phyloP scores from a whole-genome alignment of 2,888 invertebrate species.

The Octonoba sinensis region DNA sequence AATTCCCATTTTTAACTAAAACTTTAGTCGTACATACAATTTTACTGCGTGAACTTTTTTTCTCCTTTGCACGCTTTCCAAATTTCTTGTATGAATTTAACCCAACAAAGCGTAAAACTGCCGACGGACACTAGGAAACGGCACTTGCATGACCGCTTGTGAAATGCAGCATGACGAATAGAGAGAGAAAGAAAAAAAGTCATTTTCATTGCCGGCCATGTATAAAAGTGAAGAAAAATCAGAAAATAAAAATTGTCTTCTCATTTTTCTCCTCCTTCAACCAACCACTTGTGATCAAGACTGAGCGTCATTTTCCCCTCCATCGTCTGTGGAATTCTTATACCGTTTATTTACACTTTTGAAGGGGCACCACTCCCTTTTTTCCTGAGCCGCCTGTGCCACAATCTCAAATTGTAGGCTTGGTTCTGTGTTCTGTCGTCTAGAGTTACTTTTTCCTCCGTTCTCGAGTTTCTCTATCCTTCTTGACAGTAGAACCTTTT shows the following conservation, averaged over 20 bases:
- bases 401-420: conserved; percentile 30
- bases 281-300: too few species aligned
- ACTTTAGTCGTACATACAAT: too few species aligned
- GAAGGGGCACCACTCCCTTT: conserved; percentile 41
- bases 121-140: conserved; percentile 11
- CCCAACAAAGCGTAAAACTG: conserved; percentile 30
- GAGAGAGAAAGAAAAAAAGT: conserved; percentile 8
- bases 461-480: conserved; percentile 5
- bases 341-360: conserved; percentile 26
- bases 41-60: too few species aligned
- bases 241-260: too few species aligned
- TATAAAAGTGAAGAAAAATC: conserved; percentile 26
- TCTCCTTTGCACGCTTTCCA: too few species aligned
- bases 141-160: neutral
- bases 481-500: neutral
- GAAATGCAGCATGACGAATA: conserved; percentile 48
- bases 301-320: too few species aligned
- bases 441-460: conserved; percentile 18
- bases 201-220: conserved; percentile 49
- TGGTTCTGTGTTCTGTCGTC: conserved; percentile 29
- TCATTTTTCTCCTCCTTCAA: neutral
- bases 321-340: neutral
- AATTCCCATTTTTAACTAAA: too few species aligned
- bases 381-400: conserved; percentile 28
- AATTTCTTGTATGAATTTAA: too few species aligned